Conservation (phyloP, 2,113 vertebrate genomes). For the Hypocryptadius cinnamomeus region DNA sequence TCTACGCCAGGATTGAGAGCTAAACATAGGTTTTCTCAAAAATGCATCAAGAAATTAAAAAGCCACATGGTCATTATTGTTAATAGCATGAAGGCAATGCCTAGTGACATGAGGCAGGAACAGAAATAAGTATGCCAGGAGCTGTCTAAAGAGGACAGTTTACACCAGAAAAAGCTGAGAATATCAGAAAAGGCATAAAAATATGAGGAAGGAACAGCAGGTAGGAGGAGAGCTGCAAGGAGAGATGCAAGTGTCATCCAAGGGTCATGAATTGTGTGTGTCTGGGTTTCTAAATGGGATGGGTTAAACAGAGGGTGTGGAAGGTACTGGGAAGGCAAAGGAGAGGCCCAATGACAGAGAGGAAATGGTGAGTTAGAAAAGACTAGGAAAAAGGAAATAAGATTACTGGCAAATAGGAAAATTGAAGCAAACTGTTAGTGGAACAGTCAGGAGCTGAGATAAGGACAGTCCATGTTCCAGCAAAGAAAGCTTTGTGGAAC, state of each 20-base stretch:
- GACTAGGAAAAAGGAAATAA: not conserved
- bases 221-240: not conserved
- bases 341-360: not conserved
- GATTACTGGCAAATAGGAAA: not conserved
- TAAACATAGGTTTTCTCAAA: constrained; percentile 9
- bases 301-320: not conserved
- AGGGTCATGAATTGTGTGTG: not conserved
- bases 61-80: not conserved
- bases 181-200: not conserved
- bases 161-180: not conserved
- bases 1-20: not conserved
- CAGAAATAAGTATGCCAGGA: not conserved
- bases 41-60: not conserved
- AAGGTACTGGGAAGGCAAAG: not conserved
- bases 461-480: not conserved
- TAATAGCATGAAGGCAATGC: not conserved
- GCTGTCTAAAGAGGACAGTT: not conserved
- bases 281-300: not conserved
- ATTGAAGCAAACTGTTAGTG: not conserved
- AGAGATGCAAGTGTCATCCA: not conserved
- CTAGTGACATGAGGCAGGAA: not conserved
- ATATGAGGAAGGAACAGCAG: not conserved
- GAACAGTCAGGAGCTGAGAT: not conserved
- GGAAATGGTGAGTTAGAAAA: not conserved
- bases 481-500: not conserved